Conservation (phyloP, 2,888 invertebrate species). For the Tenthredo notha region DNA sequence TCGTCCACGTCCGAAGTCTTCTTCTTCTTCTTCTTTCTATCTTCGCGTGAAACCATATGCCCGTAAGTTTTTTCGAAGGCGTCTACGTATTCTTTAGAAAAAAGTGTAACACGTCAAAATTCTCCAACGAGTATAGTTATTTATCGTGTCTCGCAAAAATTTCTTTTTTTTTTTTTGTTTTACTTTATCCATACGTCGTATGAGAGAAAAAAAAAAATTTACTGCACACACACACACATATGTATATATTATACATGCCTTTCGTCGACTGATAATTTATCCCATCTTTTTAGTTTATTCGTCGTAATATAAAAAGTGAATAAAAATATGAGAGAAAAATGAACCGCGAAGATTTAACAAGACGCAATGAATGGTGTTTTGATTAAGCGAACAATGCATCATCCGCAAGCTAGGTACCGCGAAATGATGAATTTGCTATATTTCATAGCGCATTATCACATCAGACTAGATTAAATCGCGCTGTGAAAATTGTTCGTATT, state of each 20-base stretch:
- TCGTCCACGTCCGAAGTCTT: not conserved
- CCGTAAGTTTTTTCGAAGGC: conserved; percentile 51
- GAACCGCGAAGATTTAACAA: conserved; percentile 13
- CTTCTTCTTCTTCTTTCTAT: not conserved
- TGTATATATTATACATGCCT: not conserved
- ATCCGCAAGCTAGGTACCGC: not conserved
- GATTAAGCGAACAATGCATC: conserved; percentile 31
- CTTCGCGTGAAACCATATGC: conserved; percentile 44
- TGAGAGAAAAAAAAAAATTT: conserved; percentile 37
- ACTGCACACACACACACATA: not conserved
- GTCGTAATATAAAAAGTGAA: not conserved
- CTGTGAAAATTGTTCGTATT: not conserved
- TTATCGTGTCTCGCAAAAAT: conserved; percentile 61
- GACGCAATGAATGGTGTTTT: conserved; percentile 26
- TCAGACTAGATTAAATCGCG: conserved; percentile 19
- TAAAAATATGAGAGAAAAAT: not conserved
- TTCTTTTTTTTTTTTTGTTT: not conserved
- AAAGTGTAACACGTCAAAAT: conserved; percentile 63
- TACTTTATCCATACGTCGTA: not conserved
- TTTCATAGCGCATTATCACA: conserved; percentile 36
- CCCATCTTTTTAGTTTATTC: not conserved
- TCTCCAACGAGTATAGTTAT: conserved; percentile 62
- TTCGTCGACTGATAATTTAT: not conserved
- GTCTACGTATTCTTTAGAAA: conserved; percentile 58
- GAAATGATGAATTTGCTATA: conserved; percentile 41